phyloP scores from a whole-genome alignment of 2,113 vertebrate genomes.

The Macroglossus sobrinus region DNA sequence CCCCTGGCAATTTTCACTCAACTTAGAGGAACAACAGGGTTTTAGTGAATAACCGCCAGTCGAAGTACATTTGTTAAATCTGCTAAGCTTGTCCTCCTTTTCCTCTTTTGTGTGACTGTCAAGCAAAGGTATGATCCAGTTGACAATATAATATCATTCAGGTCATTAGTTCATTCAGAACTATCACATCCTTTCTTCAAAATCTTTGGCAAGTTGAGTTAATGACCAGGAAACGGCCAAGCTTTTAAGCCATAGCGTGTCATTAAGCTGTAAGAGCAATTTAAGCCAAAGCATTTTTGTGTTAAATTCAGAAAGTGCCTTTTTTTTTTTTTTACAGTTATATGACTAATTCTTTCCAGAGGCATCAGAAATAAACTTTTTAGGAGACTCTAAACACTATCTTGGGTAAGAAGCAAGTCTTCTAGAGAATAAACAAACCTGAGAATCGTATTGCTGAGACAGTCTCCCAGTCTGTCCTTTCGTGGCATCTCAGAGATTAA shows the following conservation, averaged over 20 bases:
- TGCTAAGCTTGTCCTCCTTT: constrained; percentile 31
- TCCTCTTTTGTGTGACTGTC: constrained; percentile 34
- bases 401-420: constrained; percentile 35
- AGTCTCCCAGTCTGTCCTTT: neutral
- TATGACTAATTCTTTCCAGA: constrained; percentile 66
- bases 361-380: constrained; percentile 66
- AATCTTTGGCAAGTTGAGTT: constrained; percentile 43
- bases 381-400: constrained; percentile 42
- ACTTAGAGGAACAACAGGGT: neutral
- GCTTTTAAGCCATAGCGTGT: constrained; percentile 53
- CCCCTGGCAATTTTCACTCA: neutral
- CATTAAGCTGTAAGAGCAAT: constrained; percentile 59
- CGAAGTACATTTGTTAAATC: neutral
- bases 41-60: neutral
- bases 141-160: constrained; percentile 43
- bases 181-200: neutral
- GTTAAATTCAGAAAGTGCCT: constrained; percentile 57
- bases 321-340: constrained; percentile 46
- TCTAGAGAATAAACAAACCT: constrained; percentile 30
- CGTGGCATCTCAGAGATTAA: neutral
- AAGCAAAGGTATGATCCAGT: neutral
- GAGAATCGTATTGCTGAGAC: neutral
- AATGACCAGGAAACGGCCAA: constrained; percentile 8
- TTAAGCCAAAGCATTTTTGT: constrained; percentile 55
- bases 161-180: constrained; percentile 31